A percentile compares a stretch with the other conserved stretches of the same genome.
Evolutionary conservation across 2,888 invertebrate genomes (phyloP).

Genomic region (Lobophora halterata): DNA sequence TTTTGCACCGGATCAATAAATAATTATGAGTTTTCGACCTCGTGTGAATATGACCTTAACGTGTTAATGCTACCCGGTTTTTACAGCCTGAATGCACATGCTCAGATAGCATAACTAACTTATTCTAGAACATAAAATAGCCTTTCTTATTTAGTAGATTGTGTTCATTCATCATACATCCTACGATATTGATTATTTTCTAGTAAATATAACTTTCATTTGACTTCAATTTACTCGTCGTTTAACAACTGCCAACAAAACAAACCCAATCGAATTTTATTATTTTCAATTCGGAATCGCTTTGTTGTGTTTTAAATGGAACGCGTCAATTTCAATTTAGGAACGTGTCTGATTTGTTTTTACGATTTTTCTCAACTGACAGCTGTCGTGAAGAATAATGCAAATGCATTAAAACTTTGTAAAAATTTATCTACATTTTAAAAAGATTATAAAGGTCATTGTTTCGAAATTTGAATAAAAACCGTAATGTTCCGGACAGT

Average conservation of each 20-base stretch:
- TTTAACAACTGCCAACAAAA: constrained; percentile 36
- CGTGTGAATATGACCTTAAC: constrained; percentile 67
- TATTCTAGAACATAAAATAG: constrained; percentile 7
- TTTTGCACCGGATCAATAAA: constrained; percentile 68
- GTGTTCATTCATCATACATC: neutral
- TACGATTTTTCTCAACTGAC: constrained; percentile 46
- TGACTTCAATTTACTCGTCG: constrained; percentile 43
- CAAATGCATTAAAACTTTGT: constrained; percentile 41
- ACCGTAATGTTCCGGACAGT: constrained; percentile 73
- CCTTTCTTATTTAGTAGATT: neutral
- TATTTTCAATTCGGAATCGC: constrained; percentile 64
- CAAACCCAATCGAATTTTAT: constrained; percentile 63
- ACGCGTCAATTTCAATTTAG: constrained; percentile 75
- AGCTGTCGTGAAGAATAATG: constrained; percentile 55
- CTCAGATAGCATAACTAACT: constrained; percentile 25
- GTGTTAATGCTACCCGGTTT: constrained; percentile 30
- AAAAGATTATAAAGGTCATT: constrained; percentile 33
- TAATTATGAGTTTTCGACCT: constrained; percentile 51
- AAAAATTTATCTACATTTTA: constrained; percentile 36
- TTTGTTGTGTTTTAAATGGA: constrained; percentile 74
- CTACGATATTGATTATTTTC: no score
- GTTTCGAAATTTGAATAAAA: constrained; percentile 69
- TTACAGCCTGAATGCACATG: constrained; percentile 25
- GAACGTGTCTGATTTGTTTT: constrained; percentile 57
- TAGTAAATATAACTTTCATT: no score